phyloP scores from a whole-genome alignment of 2,888 invertebrate species.

The Tupiocoris notatus region DNA sequence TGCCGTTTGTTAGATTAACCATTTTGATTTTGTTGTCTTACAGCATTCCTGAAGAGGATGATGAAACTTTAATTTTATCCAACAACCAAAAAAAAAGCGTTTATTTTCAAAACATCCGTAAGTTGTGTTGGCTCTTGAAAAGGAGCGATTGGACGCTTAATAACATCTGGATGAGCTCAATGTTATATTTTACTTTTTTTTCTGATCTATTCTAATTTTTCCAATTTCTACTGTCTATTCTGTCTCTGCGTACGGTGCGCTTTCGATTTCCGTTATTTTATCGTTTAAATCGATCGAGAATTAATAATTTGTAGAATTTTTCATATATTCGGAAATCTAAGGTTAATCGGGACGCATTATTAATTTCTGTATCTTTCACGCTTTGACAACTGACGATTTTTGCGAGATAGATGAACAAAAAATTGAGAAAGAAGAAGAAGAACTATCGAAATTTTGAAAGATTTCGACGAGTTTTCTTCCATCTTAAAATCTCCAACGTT shows the following conservation, averaged over 20 bases:
- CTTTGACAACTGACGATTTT: no score
- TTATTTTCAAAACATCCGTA: slow-evolving; percentile 42
- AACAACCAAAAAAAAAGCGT: slow-evolving; percentile 26
- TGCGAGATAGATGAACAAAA: no score
- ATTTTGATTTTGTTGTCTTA: slow-evolving; percentile 49
- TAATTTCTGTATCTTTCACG: no score
- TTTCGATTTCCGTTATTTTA: no score
- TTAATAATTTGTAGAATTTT: no score
- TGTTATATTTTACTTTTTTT: neutral
- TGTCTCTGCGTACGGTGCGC: neutral
- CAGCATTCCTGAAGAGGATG: slow-evolving; percentile 87
- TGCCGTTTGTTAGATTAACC: slow-evolving; percentile 1
- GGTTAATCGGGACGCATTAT: no score
- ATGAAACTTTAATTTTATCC: slow-evolving; percentile 45
- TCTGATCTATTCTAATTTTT: slow-evolving; percentile 5
- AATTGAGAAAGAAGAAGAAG: no score
- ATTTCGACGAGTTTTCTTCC: no score
- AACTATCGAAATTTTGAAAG: no score
- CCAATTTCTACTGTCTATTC: neutral
- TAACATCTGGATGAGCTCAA: neutral
- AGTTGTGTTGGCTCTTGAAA: slow-evolving; percentile 22
- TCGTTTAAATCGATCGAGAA: no score
- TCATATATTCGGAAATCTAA: no score
- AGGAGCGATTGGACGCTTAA: slow-evolving; percentile 22
- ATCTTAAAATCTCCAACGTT: no score